A percentile compares a stretch with the other conserved stretches of the same genome.
Evolutionary conservation across 2,797 vertebrate genomes (phyloP).

Genomic region (Distichodus sexfasciatus): DNA sequence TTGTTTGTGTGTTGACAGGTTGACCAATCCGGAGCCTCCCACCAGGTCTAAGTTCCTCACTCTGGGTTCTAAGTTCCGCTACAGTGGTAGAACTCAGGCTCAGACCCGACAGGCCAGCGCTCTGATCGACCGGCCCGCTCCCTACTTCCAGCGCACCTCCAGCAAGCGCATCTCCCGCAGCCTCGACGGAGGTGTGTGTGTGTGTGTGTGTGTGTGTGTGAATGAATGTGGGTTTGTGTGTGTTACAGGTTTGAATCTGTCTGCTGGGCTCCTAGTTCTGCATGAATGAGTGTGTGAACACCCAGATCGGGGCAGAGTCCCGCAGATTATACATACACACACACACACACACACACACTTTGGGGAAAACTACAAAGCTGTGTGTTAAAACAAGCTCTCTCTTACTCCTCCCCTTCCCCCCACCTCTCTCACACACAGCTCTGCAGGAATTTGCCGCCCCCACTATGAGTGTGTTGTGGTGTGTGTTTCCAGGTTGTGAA

Average conservation of each 20-base stretch:
- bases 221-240: too few relatives aligned
- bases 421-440: background rate
- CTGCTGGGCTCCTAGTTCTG: too few relatives aligned
- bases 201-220: background rate
- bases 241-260: too few relatives aligned
- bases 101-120: constrained; percentile 90
- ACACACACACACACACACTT: background rate
- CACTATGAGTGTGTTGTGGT: too few relatives aligned
- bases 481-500: constrained; percentile 8
- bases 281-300: constrained; percentile 4
- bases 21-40: constrained; percentile 88
- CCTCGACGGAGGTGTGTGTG: constrained; percentile 87
- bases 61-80: constrained; percentile 96
- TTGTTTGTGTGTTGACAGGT: too few relatives aligned
- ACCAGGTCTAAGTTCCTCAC: constrained; percentile 91
- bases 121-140: constrained; percentile 91
- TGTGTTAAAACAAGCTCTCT: background rate
- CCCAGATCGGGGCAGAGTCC: background rate
- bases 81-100: constrained; percentile 92
- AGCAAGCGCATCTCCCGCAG: constrained; percentile 92
- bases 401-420: background rate
- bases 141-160: constrained; percentile 86
- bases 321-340: background rate
- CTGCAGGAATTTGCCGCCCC: too few relatives aligned
- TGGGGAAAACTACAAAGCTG: too few relatives aligned